Conservation (phyloP, 92 coral and sea anemone species). For the Palythoa caribaeorum region DNA sequence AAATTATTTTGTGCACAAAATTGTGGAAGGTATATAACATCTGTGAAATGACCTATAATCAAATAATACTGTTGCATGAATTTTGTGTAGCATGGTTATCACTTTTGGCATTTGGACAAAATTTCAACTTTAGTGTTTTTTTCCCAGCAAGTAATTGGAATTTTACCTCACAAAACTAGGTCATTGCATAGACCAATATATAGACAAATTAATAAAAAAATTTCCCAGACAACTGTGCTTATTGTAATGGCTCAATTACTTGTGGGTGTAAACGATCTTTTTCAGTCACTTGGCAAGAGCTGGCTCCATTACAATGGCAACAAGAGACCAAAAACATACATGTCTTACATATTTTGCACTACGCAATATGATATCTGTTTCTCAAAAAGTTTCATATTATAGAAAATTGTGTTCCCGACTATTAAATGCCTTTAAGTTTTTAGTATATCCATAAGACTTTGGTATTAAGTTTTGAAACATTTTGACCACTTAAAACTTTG, state of each 20-base stretch:
- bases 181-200: background rate
- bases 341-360: background rate
- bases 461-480: too few relatives aligned
- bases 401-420: background rate
- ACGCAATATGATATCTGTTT: background rate
- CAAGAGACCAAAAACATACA: background rate
- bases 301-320: constrained; percentile 12
- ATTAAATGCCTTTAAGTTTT: too few relatives aligned
- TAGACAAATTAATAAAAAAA: background rate
- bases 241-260: constrained; percentile 11
- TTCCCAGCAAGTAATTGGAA: constrained; percentile 9
- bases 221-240: background rate
- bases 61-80: background rate
- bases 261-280: background rate
- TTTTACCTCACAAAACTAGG: background rate
- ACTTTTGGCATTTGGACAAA: background rate
- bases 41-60: constrained; percentile 8
- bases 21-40: background rate
- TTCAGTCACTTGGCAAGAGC: background rate
- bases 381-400: background rate
- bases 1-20: background rate
- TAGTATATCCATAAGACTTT: too few relatives aligned
- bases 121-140: constrained; percentile 3
- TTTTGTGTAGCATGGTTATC: constrained; percentile 10
- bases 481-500: too few relatives aligned